A percentile compares a stretch with the other conserved stretches of the same genome.
Conservation (phyloP, 1,140 invertebrate genomes). For the Papilio xuthus region DNA sequence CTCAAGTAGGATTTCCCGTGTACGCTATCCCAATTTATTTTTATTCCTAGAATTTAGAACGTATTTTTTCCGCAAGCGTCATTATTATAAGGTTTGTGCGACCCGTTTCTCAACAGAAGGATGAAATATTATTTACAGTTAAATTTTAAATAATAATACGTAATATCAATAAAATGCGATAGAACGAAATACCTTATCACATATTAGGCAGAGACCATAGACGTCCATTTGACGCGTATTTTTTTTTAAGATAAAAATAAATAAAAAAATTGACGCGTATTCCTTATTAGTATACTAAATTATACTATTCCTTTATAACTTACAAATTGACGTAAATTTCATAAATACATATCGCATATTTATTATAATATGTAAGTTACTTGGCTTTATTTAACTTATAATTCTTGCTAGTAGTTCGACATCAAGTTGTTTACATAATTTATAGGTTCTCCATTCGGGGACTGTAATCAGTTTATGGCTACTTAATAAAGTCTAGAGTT, state of each 20-base stretch:
- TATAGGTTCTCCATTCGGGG: neutral
- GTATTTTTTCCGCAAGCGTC: neutral
- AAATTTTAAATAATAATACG: too few species aligned
- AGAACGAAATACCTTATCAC: too few species aligned
- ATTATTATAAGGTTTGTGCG: too few species aligned
- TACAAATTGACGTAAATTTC: neutral
- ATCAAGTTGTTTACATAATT: slow-evolving; percentile 12
- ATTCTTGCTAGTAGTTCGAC: neutral
- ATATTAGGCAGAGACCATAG: too few species aligned
- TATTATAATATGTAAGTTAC: neutral
- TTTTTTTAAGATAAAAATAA: too few species aligned
- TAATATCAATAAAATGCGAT: too few species aligned
- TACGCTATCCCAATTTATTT: neutral
- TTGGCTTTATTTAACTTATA: neutral
- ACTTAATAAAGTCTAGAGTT: slow-evolving; percentile 21
- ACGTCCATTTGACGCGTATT: too few species aligned
- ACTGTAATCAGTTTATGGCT: slow-evolving; percentile 15
- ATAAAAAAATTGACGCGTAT: too few species aligned
- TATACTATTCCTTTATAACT: too few species aligned
- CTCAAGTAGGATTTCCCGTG: neutral
- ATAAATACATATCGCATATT: neutral
- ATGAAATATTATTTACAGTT: too few species aligned
- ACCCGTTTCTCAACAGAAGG: too few species aligned
- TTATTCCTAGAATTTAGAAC: neutral
- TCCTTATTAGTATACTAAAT: too few species aligned